Conservation (phyloP, 2,888 invertebrate species). For the Tipula helvola region DNA sequence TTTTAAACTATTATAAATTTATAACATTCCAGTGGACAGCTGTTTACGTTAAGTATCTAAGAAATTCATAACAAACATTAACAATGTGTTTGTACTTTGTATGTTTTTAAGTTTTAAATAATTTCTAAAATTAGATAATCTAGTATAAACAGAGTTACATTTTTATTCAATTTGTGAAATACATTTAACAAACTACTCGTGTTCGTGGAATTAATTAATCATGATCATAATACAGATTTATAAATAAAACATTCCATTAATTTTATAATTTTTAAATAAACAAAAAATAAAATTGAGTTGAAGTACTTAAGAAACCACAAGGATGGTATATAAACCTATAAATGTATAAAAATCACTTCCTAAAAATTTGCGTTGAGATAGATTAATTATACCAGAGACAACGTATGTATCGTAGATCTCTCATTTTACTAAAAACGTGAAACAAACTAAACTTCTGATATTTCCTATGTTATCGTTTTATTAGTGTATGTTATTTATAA, state of each 20-base stretch:
- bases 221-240: not conserved
- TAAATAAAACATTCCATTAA: not conserved
- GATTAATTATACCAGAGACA: too few species aligned
- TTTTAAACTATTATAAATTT: not conserved
- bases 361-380: too few species aligned
- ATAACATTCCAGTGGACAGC: not conserved
- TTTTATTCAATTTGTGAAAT: not conserved
- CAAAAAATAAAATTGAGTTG: not conserved
- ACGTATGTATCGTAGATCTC: too few species aligned
- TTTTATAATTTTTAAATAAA: not conserved
- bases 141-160: not conserved
- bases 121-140: not conserved
- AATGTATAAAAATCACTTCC: too few species aligned
- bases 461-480: too few species aligned
- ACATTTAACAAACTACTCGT: not conserved
- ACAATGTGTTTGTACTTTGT: not conserved
- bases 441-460: too few species aligned
- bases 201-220: not conserved
- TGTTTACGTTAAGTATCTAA: not conserved
- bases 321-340: too few species aligned
- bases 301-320: too few species aligned
- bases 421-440: too few species aligned
- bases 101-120: not conserved
- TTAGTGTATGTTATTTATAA: too few species aligned
- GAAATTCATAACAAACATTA: not conserved